Conservation (phyloP, 2,888 invertebrate genomes). For the Plebejus argus region DNA sequence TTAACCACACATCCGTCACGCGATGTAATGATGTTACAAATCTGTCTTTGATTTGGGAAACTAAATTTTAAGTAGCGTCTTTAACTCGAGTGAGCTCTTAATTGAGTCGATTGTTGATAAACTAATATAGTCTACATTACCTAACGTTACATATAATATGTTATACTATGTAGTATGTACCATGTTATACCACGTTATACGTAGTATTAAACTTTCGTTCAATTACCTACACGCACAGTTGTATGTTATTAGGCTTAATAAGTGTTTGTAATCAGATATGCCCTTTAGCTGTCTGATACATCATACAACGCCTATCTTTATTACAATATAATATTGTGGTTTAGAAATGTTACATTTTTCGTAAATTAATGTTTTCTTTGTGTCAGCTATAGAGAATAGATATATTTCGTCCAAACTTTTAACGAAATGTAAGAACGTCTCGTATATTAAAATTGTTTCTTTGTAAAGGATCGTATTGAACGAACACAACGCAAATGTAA, state of each 20-base stretch:
- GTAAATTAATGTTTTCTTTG: neutral
- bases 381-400: neutral
- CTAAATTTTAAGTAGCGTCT: neutral
- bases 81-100: neutral
- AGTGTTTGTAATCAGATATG: neutral
- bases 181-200: too few species aligned
- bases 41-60: neutral
- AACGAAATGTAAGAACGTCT: neutral
- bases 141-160: neutral
- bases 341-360: neutral
- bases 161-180: too few species aligned
- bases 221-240: neutral
- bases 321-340: neutral
- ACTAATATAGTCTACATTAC: neutral
- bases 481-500: neutral
- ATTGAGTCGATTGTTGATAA: neutral
- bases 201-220: neutral
- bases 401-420: neutral
- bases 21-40: too few species aligned
- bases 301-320: neutral
- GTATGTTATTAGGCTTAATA: neutral
- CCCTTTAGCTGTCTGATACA: neutral
- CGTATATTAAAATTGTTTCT: neutral
- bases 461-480: neutral
- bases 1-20: slow-evolving; percentile 37